These are phyloP conservation scores for Neotoxoptera formosana DNA, from an alignment of 1,140 invertebrate species.

Conservation along the genomic window DNA sequence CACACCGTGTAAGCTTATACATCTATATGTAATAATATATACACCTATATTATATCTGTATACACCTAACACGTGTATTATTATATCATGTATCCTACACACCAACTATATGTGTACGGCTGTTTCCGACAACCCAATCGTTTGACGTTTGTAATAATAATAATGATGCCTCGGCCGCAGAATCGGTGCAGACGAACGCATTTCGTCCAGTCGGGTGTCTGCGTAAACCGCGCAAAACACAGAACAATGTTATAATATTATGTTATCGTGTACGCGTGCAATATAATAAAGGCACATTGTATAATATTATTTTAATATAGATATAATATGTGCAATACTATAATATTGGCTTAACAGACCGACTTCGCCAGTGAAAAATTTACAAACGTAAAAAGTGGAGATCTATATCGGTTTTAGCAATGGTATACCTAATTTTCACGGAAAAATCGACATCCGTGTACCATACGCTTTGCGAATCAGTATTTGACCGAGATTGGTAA, in stretches of 20 bases:
- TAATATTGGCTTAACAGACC: neutral
- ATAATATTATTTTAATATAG: too few species aligned
- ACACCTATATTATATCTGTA: neutral
- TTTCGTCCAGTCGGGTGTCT: neutral
- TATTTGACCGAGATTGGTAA: neutral
- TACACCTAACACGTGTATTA: neutral
- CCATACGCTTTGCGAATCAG: too few species aligned
- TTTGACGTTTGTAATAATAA: neutral
- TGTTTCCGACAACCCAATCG: conserved; percentile 34
- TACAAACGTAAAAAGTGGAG: neutral
- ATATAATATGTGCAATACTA: neutral
- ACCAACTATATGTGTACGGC: neutral
- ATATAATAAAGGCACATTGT: neutral
- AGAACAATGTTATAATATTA: neutral
- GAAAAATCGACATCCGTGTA: neutral
- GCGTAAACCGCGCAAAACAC: neutral
- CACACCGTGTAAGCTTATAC: neutral
- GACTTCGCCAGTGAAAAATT: neutral
- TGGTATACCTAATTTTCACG: too few species aligned
- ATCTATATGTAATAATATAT: neutral
- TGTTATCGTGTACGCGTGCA: neutral
- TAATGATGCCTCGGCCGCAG: neutral
- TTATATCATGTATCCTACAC: neutral
- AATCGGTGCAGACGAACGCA: neutral
- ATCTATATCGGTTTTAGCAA: too few species aligned